Evolutionary conservation across 2,797 vertebrate species (phyloP).

Genomic region (Xiphorhynchus erythropygius): DNA sequence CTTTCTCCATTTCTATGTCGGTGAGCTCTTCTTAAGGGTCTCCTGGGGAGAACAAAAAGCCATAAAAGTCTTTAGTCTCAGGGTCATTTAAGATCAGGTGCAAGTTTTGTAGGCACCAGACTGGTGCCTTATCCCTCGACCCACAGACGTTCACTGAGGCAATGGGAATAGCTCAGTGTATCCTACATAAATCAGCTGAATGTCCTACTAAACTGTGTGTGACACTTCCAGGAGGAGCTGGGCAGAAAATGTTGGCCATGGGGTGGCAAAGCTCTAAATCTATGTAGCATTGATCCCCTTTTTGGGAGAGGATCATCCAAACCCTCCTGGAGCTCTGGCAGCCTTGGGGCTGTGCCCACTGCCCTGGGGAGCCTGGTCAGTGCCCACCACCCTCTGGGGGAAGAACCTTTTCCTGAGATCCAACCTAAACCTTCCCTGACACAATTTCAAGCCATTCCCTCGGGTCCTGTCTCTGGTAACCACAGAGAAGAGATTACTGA

Average conservation of each 20-base stretch:
- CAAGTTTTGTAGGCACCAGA: neutral
- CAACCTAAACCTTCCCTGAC: neutral
- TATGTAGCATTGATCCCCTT: accelerated
- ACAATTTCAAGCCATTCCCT: neutral
- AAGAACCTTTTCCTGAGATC: neutral
- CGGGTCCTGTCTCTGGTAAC: neutral
- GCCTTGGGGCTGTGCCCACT: neutral
- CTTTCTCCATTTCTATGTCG: neutral
- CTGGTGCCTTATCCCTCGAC: neutral
- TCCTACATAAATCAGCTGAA: neutral
- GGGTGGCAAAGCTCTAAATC: neutral
- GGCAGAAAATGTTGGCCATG: neutral
- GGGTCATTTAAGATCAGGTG: neutral
- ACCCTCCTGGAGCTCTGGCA: neutral
- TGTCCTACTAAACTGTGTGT: accelerated
- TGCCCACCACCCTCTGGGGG: neutral
- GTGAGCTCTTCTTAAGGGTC: neutral
- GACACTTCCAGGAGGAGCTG: neutral
- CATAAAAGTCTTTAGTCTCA: neutral
- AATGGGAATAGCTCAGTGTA: neutral
- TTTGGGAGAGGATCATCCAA: neutral
- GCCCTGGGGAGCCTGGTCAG: neutral
- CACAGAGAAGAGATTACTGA: neutral
- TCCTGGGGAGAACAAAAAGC: neutral
- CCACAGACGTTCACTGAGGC: neutral